Conservation (phyloP, 2,888 invertebrate genomes). For the Gymnocheta viridis region DNA sequence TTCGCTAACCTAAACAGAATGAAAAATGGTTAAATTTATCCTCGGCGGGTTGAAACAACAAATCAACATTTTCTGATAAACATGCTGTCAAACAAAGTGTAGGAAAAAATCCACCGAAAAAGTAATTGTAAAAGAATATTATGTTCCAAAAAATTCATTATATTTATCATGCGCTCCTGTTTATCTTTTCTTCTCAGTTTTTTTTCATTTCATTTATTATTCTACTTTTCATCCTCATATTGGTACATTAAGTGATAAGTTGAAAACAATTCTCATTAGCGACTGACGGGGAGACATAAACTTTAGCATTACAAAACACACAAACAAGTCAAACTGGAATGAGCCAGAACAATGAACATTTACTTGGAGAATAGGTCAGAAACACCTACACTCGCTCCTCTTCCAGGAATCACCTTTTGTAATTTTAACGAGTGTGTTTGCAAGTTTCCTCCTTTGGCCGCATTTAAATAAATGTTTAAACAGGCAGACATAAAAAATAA, state of each 20-base stretch:
- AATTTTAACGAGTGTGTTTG: neutral
- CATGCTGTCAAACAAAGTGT: no score
- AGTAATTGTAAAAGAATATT: no score
- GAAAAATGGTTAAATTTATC: no score
- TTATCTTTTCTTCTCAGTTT: constrained; percentile 21
- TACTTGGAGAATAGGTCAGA: constrained; percentile 32
- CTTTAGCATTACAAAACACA: constrained; percentile 22
- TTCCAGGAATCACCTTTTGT: neutral
- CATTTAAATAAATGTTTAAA: constrained; percentile 30
- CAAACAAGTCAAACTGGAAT: constrained; percentile 18
- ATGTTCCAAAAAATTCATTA: no score
- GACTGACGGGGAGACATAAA: constrained; percentile 37
- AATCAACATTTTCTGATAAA: no score
- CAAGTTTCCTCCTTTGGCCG: neutral
- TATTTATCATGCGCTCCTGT: neutral
- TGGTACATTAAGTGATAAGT: constrained; percentile 59
- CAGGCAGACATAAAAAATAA: neutral
- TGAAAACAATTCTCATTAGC: constrained; percentile 59
- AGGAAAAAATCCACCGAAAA: no score
- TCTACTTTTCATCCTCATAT: constrained; percentile 4
- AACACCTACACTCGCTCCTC: neutral
- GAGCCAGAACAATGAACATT: constrained; percentile 10
- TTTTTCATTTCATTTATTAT: neutral
- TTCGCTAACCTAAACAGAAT: no score
- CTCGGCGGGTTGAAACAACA: no score